These are phyloP conservation scores for Thyatira batis DNA, from an alignment of 2,888 invertebrate species.

Conservation along the genomic window DNA sequence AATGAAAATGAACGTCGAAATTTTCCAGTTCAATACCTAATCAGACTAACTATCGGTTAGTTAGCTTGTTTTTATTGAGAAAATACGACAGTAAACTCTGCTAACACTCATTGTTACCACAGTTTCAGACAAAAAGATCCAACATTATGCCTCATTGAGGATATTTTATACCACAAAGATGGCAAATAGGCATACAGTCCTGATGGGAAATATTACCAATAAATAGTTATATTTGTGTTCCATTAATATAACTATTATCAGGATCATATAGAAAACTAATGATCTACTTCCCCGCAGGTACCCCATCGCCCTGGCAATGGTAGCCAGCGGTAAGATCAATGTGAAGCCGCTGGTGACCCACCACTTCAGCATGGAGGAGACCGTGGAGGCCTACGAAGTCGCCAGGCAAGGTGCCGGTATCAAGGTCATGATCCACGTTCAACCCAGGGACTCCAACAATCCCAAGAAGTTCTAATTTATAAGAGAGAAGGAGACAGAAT, in stretches of 20 bases:
- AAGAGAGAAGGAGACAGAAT: not conserved
- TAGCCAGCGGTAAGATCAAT: constrained; percentile 89
- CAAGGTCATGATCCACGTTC: constrained; percentile 93
- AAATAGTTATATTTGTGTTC: no score
- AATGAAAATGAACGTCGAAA: no score
- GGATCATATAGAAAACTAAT: not conserved
- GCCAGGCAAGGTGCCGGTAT: constrained; percentile 89
- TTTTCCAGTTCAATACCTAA: no score
- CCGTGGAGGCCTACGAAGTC: constrained; percentile 91
- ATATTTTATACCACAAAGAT: no score
- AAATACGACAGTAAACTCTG: no score
- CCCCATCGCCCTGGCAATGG: constrained; percentile 88
- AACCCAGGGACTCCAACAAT: constrained; percentile 80
- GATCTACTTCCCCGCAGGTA: constrained; percentile 82
- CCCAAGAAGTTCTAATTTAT: constrained; percentile 42
- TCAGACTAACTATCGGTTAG: no score
- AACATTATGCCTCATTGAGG: no score
- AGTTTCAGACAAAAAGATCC: no score
- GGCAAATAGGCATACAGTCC: no score
- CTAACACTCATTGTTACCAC: no score
- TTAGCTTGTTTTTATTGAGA: no score
- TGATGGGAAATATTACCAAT: no score
- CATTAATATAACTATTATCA: not conserved
- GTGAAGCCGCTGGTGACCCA: constrained; percentile 93
- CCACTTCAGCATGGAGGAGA: constrained; percentile 89